Base-by-base conservation (phyloP, 2,888 invertebrate genomes). In the Lapara coniferarum region DNA sequence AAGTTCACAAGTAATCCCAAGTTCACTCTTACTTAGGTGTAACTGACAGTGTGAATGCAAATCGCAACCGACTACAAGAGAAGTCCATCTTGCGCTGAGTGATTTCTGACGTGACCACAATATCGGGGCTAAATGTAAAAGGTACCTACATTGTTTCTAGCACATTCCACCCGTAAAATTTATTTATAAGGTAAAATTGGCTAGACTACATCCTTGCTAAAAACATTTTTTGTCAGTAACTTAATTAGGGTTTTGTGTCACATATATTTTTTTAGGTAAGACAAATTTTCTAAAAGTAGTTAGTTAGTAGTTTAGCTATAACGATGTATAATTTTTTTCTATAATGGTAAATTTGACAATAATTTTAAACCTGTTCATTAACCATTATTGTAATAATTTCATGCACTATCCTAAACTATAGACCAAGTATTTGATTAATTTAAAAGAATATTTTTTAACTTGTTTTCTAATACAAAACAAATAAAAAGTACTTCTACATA, bases 21-120 rank as follows among this genome's bases (percentile, higher is more conserved):
- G 53, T 77, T 57, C 72, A 5, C 16, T 74, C 51, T 57, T 52
- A 8, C 14, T 12, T 51, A 19, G 14, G 25, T 55, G 25, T 44
- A 49, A 57, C 70, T 13, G 55, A 56, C 63, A 71, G 70, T 66
- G 66, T 67, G 59, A 72, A 87, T 87, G 85, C 84, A 85, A 85
- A 86, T 83, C 79, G 69, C 71, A 66, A 59, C 16, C 52, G 67
- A 19, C 71, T 71, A 87, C 88, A 83, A 77, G 82, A 81, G 73
- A 86, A 87, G 70, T 84, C 87, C 83, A 88, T 87, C 80, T 71
- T 58, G 46, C 69, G 66, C 69, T 70, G 75, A 85, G 80, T 81
- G 81, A 77, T 73, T 75, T 55, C 2, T 68, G 70, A 85, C 87
- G 87, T 87, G 87, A 84, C 73, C 70, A 75, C 70, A 74, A 77